Conservation (phyloP, 2,888 invertebrate genomes). For the Brachyptera putata region DNA sequence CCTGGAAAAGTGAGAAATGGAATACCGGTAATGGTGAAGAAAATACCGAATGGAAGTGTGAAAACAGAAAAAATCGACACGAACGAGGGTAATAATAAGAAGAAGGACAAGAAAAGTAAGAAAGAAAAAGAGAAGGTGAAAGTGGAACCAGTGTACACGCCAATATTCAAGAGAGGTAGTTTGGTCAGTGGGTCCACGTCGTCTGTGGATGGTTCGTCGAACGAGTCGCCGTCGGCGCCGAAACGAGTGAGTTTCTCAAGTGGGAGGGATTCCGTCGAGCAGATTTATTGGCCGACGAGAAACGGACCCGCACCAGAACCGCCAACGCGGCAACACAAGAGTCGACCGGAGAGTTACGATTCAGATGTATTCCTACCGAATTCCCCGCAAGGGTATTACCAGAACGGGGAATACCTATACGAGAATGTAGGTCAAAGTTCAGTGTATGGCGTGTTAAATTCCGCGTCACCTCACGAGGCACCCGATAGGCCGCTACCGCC, state of each 20-base stretch:
- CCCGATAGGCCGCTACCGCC: conserved; percentile 34
- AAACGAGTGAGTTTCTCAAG: conserved; percentile 36
- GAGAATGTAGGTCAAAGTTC: conserved; percentile 14
- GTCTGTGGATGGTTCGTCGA: conserved; percentile 23
- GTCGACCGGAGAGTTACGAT: conserved; percentile 21
- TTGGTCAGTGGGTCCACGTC: conserved; percentile 22
- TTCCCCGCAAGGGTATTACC: conserved; percentile 12
- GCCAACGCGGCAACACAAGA: conserved; percentile 33
- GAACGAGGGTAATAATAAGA: background rate
- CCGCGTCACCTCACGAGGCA: conserved; percentile 18
- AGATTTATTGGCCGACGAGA: conserved; percentile 35
- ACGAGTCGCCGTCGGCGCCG: conserved; percentile 27
- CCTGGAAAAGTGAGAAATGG: conserved; percentile 16
- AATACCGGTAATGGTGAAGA: background rate
- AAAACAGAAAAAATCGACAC: background rate
- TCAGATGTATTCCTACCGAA: conserved; percentile 28
- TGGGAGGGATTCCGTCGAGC: conserved; percentile 23
- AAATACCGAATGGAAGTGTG: background rate
- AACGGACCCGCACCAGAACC: conserved; percentile 35
- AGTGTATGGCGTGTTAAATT: background rate
- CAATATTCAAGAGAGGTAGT: conserved; percentile 35
- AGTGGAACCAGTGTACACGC: conserved; percentile 7
- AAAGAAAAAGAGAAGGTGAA: conserved; percentile 19
- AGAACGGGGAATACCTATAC: conserved; percentile 13
- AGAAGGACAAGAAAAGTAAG: conserved; percentile 4